phyloP scores from a whole-genome alignment of 2,797 vertebrate genomes.

The Botia almorhae region DNA sequence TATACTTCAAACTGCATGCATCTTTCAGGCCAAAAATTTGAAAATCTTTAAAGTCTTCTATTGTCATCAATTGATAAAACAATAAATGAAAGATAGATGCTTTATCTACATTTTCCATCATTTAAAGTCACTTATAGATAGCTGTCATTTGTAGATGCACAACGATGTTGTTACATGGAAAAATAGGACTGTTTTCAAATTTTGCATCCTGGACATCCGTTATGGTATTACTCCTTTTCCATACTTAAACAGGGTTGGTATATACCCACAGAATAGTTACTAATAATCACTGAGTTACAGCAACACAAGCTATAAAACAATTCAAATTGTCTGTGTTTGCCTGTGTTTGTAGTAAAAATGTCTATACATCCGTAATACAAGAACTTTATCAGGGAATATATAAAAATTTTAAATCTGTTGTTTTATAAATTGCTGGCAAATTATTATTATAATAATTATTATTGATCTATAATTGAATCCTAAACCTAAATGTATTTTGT shows the following conservation, averaged over 20 bases:
- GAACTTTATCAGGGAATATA: background rate
- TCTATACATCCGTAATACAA: background rate
- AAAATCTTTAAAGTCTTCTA: constrained; percentile 85
- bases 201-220: constrained; percentile 1
- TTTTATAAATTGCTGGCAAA: background rate
- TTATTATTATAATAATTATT: background rate
- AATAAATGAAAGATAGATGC: constrained; percentile 51
- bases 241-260: background rate
- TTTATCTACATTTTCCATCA: constrained; percentile 14
- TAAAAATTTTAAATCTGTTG: too few species aligned
- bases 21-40: constrained; percentile 84
- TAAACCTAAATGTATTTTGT: too few species aligned
- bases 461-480: too few species aligned
- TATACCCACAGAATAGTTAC: background rate
- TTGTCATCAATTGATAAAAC: constrained; percentile 69
- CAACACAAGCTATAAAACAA: background rate
- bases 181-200: constrained; percentile 4
- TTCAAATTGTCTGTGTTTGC: background rate
- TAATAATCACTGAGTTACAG: background rate
- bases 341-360: background rate
- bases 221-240: background rate
- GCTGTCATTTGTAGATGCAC: constrained; percentile 22
- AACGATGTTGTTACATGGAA: constrained; percentile 9
- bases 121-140: constrained; percentile 20
- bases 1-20: constrained; percentile 95